Evolutionary conservation across 2,113 vertebrate genomes (phyloP), one percentile per base, ranked within the genome.

Genomic region (Solea solea): DNA sequence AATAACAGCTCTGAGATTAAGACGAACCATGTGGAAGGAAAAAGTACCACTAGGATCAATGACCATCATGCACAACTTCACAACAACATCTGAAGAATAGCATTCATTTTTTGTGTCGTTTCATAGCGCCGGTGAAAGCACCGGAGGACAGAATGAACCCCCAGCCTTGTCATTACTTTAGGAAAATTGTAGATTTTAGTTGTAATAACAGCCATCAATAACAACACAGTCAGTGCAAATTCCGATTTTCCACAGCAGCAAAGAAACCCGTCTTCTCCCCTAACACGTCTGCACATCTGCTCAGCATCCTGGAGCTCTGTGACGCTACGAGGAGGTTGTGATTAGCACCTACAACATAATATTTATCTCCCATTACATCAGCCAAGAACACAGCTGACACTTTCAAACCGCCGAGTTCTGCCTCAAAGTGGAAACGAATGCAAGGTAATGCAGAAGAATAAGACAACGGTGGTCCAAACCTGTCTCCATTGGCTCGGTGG

Each of bases 401-500:
- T 12, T 48, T 53, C 2, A 15, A 21, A 11, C 7, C 45, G 62
- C 10, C 4, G 41, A 52, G 13, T 21, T 21, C 28, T 7, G 4
- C 55, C 53, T 53, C 13, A n/a, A 8, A 9, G 13, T 15, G 48
- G 50, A 56, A 72, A 46, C n/a, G 5, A 72, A 45, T 4, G 3
- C 2, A 21, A 14, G 44, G 25, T 3, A 50, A 60, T 10, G 3
- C 41, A 69, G 49, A 65, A 34, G 74, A 68, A 58, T 6, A 46
- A 68, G 34, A 56, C 12, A 72, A 64, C 0, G 25, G 55, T 72
- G 21, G 21, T 21, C 21, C 86, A 61, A 78, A 89, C 83, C 86
- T 83, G 86, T 90, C 73, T 88, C 84, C 87, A 87, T 78, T 14
- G 58, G 68, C 76, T 1, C 60, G 52, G 77, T n/a, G 64, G 70